Evolutionary conservation across 53 echinoderm and acorn worm species (phyloP).

Genomic region (Luidia sarsii): DNA sequence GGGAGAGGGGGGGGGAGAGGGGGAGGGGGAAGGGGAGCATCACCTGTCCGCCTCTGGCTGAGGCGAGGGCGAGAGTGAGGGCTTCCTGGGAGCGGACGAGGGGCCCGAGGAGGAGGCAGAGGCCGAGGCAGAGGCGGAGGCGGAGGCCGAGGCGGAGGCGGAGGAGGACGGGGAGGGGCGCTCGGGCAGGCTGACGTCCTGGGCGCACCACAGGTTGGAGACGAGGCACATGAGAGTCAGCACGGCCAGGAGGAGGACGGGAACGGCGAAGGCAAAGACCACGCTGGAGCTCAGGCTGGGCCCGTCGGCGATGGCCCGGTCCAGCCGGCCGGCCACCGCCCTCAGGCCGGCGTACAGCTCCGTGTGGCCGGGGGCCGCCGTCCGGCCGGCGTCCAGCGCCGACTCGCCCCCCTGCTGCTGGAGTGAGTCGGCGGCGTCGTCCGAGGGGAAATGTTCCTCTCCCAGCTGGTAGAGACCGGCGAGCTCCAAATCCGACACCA

Average conservation of each 20-base stretch:
- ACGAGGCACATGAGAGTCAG: slow-evolving; percentile 78
- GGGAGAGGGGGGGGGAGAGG: no score
- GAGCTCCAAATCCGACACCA: slow-evolving; percentile 81
- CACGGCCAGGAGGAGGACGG: slow-evolving; percentile 58
- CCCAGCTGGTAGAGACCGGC: slow-evolving; percentile 67
- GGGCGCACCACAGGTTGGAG: slow-evolving; percentile 78
- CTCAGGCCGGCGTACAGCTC: slow-evolving; percentile 65
- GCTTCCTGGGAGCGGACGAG: no score
- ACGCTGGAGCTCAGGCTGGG: slow-evolving; percentile 67
- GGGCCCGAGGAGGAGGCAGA: no score
- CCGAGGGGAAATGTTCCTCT: slow-evolving; percentile 27
- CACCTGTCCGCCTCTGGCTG: slow-evolving; percentile 20
- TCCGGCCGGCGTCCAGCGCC: not conserved
- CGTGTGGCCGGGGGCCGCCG: slow-evolving; percentile 6
- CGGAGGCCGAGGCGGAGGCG: not conserved
- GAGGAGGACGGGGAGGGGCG: not conserved
- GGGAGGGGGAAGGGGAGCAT: not conserved
- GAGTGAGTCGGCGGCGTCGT: not conserved
- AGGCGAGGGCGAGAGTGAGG: no score
- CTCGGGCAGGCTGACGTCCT: slow-evolving; percentile 24
- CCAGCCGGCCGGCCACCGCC: slow-evolving; percentile 46
- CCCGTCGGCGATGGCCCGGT: slow-evolving; percentile 76
- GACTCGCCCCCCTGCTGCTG: not conserved
- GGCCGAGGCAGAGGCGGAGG: no score
- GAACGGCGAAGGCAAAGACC: slow-evolving; percentile 69